These are phyloP conservation scores for Odontocolon sp. DNA, from an alignment of 2,888 invertebrate species.

Conservation along the genomic window DNA sequence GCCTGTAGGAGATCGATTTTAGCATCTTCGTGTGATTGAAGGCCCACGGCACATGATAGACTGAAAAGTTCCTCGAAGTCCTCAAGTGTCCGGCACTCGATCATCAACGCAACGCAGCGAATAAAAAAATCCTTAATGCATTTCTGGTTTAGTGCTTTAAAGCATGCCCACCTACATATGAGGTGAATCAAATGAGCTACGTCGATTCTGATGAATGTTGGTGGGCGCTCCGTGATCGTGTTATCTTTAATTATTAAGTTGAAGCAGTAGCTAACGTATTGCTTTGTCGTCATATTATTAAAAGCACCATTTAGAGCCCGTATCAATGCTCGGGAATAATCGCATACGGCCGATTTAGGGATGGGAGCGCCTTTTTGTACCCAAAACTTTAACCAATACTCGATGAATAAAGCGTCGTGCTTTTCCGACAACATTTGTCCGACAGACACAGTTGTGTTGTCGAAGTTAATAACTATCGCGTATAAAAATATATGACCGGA, in stretches of 20 bases:
- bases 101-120: constrained; percentile 35
- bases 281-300: constrained; percentile 44
- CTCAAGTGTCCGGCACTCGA: not conserved
- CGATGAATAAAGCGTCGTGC: constrained; percentile 43
- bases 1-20: not conserved
- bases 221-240: not conserved
- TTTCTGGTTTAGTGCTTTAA: constrained; percentile 10
- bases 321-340: constrained; percentile 50
- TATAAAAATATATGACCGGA: constrained; percentile 54
- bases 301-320: constrained; percentile 50
- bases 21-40: not conserved
- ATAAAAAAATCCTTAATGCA: constrained; percentile 51
- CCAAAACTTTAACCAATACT: constrained; percentile 40
- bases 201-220: constrained; percentile 44
- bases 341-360: constrained; percentile 37
- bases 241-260: not conserved
- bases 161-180: constrained; percentile 53
- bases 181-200: constrained; percentile 55
- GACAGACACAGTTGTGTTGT: constrained; percentile 42
- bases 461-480: constrained; percentile 43
- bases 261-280: constrained; percentile 31
- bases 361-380: constrained; percentile 37
- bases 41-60: not conserved
- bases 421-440: constrained; percentile 56
- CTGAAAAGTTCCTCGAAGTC: constrained; percentile 2